A percentile compares a stretch with the other conserved stretches of the same genome.
Evolutionary conservation across 2,113 vertebrate species (phyloP).

Genomic region (Colaptes auratus): DNA sequence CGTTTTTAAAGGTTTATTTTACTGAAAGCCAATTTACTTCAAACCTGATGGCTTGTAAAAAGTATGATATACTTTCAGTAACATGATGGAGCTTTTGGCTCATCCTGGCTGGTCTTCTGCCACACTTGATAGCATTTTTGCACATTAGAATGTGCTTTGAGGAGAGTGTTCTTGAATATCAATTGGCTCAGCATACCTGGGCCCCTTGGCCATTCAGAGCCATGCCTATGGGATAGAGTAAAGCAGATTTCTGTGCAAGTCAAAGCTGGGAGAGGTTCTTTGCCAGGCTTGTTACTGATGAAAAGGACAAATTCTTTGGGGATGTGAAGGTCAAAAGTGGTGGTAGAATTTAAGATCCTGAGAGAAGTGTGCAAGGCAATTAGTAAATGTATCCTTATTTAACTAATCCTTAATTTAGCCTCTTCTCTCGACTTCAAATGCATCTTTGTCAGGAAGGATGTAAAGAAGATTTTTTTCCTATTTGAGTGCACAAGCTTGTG

Average conservation of each 20-base stretch:
- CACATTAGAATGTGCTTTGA: neutral
- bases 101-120: constrained; percentile 2
- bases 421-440: neutral
- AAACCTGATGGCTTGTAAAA: neutral
- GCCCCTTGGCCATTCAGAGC: neutral
- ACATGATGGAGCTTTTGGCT: neutral
- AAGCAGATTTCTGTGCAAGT: neutral
- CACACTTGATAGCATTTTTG: neutral
- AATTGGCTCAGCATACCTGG: neutral
- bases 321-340: neutral
- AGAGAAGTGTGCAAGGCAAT: neutral
- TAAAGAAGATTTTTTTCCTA: neutral
- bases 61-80: neutral
- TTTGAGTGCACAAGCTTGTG: neutral
- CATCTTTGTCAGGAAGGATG: neutral
- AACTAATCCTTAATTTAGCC: neutral
- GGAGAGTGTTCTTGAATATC: neutral
- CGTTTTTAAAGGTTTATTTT: constrained; percentile 31
- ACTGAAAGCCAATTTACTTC: constrained; percentile 19
- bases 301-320: neutral
- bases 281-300: neutral
- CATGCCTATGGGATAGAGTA: neutral
- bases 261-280: neutral
- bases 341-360: neutral
- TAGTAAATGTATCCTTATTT: neutral